Evolutionary conservation across 2,888 invertebrate species (phyloP).

Genomic region (Glyphotaelius pellucidus): DNA sequence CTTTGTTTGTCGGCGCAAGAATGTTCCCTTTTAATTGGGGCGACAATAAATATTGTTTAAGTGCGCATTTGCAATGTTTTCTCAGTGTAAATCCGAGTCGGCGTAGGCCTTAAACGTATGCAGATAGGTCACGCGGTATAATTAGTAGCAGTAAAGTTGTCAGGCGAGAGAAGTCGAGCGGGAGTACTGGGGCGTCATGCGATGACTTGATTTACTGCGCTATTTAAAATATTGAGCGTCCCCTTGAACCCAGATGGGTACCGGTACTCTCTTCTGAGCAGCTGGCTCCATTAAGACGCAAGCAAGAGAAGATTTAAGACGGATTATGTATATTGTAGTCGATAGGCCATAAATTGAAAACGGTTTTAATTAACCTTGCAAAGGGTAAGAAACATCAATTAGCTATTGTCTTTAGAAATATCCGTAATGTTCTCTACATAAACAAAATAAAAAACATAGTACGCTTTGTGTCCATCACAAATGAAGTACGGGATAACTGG

Average conservation of each 20-base stretch:
- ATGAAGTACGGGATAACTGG: too few species aligned
- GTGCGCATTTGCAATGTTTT: constrained; percentile 63
- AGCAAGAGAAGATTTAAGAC: constrained; percentile 30
- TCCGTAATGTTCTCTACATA: too few species aligned
- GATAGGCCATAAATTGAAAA: not conserved
- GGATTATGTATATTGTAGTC: not conserved
- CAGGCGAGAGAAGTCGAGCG: constrained; percentile 39
- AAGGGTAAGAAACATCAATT: not conserved
- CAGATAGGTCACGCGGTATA: constrained; percentile 64
- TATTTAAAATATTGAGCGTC: constrained; percentile 57
- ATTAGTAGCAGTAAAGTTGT: constrained; percentile 64
- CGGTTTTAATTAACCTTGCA: constrained; percentile 26
- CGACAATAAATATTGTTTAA: constrained; percentile 66
- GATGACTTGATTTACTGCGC: constrained; percentile 56
- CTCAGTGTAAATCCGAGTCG: constrained; percentile 56
- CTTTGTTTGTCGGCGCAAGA: constrained; percentile 62
- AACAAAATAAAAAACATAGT: too few species aligned
- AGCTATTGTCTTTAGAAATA: too few species aligned
- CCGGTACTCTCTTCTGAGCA: not conserved
- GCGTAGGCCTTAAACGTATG: constrained; percentile 58
- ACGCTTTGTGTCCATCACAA: too few species aligned
- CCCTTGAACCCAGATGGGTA: constrained; percentile 45
- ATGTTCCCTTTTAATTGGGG: constrained; percentile 66
- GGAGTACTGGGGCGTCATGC: constrained; percentile 36
- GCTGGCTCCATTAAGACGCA: constrained; percentile 30